Evolutionary conservation across 2,888 invertebrate species (phyloP).

Genomic region (Drosophila rubida): DNA sequence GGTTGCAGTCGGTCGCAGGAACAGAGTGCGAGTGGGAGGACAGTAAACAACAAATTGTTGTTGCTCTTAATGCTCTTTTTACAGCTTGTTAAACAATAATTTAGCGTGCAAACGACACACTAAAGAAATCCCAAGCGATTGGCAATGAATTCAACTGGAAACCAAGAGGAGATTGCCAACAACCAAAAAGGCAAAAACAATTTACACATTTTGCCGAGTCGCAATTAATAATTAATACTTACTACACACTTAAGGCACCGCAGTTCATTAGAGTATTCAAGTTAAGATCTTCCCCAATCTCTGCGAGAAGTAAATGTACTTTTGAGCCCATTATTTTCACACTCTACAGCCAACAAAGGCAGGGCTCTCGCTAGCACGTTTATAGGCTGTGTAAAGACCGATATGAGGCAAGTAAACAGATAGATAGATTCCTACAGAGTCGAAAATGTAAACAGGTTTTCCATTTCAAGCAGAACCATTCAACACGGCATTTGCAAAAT

Average conservation of each 20-base stretch:
- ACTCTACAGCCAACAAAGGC: not conserved
- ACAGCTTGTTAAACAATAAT: conserved; percentile 56
- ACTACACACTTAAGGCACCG: not conserved
- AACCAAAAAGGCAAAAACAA: not conserved
- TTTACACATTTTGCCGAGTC: not conserved
- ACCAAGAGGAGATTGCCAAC: not conserved
- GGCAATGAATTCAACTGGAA: conserved; percentile 6
- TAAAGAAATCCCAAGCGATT: conserved; percentile 17
- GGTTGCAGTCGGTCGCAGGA: conserved; percentile 25
- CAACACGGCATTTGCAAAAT: not conserved
- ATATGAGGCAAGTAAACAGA: not conserved
- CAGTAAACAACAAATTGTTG: conserved; percentile 53
- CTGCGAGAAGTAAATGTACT: not conserved
- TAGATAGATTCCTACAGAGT: not conserved
- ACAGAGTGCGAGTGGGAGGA: conserved; percentile 44
- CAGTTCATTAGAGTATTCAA: not conserved
- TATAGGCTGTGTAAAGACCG: not conserved
- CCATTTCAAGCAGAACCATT: not conserved
- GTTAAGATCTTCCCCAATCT: not conserved
- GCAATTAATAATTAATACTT: not conserved
- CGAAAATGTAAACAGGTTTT: conserved; percentile 4
- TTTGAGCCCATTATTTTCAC: not conserved
- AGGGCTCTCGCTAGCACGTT: not conserved
- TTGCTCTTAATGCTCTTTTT: conserved; percentile 47
- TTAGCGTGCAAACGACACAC: not conserved